Percentiles rank a stretch among this genome's conserved stretches.
Conservation (phyloP, 2,113 vertebrate genomes). For the Camelus dromedarius region DNA sequence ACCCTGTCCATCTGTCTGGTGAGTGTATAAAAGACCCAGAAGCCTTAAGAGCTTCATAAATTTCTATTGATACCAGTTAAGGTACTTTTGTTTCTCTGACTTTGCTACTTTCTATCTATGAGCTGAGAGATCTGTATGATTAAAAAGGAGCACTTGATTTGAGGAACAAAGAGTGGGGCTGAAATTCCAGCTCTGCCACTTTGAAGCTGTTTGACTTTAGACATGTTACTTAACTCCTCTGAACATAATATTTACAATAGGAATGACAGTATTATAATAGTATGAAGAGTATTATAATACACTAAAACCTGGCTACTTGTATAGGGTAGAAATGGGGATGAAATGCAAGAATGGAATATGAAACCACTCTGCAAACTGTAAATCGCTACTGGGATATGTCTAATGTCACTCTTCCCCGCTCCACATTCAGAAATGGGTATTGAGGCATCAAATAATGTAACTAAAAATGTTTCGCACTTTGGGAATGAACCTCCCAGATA, state of each 20-base stretch:
- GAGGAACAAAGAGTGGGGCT: neutral
- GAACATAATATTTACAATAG: neutral
- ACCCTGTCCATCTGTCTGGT: neutral
- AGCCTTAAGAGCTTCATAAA: neutral
- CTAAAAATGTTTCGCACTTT: slow-evolving; percentile 36
- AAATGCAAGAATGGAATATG: slow-evolving; percentile 31
- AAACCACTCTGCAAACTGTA: slow-evolving; percentile 32
- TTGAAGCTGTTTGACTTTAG: slow-evolving; percentile 33
- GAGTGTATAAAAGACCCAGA: neutral
- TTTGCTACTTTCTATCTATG: neutral
- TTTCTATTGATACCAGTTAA: neutral
- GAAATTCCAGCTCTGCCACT: neutral
- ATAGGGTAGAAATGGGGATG: neutral
- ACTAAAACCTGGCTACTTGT: neutral
- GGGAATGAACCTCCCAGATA: slow-evolving; percentile 24
- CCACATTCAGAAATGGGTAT: slow-evolving; percentile 5
- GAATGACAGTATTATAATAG: slow-evolving; percentile 3
- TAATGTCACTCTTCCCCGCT: neutral
- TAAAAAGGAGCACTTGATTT: neutral
- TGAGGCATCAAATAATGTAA: neutral
- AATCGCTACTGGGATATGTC: neutral
- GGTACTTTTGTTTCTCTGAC: slow-evolving; percentile 27
- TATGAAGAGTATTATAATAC: neutral
- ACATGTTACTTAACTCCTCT: neutral
- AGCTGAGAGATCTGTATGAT: neutral